Evolutionary conservation across 2,797 vertebrate genomes (phyloP).

Genomic region (Cossypha polioptera): DNA sequence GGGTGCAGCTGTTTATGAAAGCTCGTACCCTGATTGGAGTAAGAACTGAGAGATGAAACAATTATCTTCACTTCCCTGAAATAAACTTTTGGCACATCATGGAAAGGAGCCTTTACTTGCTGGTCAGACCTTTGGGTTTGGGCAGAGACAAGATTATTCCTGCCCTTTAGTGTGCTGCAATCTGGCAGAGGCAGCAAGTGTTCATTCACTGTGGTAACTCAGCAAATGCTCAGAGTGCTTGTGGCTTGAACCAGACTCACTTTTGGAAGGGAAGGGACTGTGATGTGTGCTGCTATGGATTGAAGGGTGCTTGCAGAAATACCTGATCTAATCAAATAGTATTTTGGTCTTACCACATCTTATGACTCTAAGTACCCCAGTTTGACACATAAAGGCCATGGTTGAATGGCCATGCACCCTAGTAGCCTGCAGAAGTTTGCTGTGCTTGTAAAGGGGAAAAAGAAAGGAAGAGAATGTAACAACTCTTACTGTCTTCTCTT

Average conservation of each 20-base stretch:
- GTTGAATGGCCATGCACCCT: not conserved
- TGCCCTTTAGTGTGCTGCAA: not conserved
- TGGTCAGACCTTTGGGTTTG: not conserved
- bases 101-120: not conserved
- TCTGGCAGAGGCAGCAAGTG: not conserved
- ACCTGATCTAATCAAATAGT: not conserved
- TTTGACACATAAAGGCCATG: fast-evolving
- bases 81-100: not conserved
- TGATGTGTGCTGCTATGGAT: not conserved
- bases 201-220: not conserved
- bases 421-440: not conserved
- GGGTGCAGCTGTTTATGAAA: not conserved
- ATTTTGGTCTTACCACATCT: not conserved
- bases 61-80: not conserved
- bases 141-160: not conserved
- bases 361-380: not conserved
- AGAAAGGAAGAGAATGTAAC: not conserved
- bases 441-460: not conserved
- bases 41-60: not conserved
- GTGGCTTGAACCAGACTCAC: fast-evolving
- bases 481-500: not conserved
- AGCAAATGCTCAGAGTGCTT: not conserved
- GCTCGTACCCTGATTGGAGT: not conserved
- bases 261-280: not conserved
- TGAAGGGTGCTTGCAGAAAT: not conserved